phyloP scores from a whole-genome alignment of 1,140 invertebrate genomes.

The Papilio helenus region DNA sequence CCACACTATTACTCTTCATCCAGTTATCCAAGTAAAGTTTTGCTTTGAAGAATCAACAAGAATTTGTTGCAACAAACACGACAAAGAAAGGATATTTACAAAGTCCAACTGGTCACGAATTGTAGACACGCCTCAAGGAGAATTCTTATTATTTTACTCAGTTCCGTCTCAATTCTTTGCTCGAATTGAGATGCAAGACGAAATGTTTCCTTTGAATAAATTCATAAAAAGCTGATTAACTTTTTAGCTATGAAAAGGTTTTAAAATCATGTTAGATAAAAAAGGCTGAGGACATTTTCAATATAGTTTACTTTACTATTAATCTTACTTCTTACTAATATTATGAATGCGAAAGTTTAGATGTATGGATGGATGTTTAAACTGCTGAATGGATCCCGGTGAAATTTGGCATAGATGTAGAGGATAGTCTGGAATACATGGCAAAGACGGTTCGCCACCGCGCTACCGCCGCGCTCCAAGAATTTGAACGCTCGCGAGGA shows the following conservation, averaged over 20 bases:
- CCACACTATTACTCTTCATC: background rate
- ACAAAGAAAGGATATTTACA: conserved; percentile 19
- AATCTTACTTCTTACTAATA: no score
- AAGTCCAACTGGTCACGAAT: conserved; percentile 11
- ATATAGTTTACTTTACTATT: no score
- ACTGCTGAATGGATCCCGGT: no score
- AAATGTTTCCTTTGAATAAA: background rate
- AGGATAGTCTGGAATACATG: no score
- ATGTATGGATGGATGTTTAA: no score
- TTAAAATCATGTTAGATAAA: no score
- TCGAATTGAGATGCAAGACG: background rate
- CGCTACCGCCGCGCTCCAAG: conserved; percentile 73
- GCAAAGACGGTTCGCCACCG: conserved; percentile 76
- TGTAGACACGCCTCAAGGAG: background rate
- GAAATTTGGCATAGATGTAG: no score
- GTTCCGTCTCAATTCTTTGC: background rate
- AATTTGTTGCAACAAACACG: background rate
- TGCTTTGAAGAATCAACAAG: conserved; percentile 4
- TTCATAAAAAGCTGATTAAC: background rate
- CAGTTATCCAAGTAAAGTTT: conserved; percentile 3
- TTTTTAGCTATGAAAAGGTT: background rate
- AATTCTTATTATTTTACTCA: background rate
- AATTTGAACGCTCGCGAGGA: conserved; percentile 76
- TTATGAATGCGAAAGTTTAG: no score
- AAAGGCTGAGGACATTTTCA: no score